These are phyloP conservation scores for Cryptocheilus praepositus DNA, from an alignment of 2,888 invertebrate genomes.

Conservation along the genomic window DNA sequence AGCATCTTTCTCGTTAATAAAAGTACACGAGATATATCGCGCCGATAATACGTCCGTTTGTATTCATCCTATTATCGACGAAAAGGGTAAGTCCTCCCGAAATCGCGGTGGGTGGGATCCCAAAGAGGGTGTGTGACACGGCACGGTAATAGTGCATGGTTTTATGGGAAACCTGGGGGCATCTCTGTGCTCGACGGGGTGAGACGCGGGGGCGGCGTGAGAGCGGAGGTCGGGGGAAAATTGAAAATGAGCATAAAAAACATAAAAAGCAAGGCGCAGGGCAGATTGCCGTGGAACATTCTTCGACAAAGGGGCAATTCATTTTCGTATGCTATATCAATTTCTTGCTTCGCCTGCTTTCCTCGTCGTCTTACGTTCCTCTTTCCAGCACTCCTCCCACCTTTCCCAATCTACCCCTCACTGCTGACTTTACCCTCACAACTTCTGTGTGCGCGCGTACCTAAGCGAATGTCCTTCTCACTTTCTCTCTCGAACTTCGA, in stretches of 20 bases:
- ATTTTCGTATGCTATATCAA: constrained; percentile 75
- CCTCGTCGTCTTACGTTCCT: constrained; percentile 45
- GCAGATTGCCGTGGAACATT: constrained; percentile 74
- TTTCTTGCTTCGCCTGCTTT: constrained; percentile 73
- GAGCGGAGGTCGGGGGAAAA: constrained; percentile 53
- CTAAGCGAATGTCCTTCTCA: too few relatives aligned
- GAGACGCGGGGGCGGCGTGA: constrained; percentile 47
- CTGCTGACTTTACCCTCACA: constrained; percentile 12
- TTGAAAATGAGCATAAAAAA: constrained; percentile 74
- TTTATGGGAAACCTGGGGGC: constrained; percentile 67
- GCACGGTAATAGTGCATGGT: constrained; percentile 68
- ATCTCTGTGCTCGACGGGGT: constrained; percentile 45
- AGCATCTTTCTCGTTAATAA: not conserved
- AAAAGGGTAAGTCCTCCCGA: constrained; percentile 44
- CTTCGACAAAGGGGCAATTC: constrained; percentile 73
- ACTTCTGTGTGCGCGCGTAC: too few relatives aligned
- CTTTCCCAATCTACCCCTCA: constrained; percentile 29
- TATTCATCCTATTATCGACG: constrained; percentile 65
- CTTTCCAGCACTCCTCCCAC: constrained; percentile 36
- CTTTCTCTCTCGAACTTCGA: not conserved
- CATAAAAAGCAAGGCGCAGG: constrained; percentile 68
- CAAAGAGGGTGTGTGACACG: constrained; percentile 45
- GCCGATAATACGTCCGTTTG: constrained; percentile 59
- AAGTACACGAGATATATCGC: constrained; percentile 13
- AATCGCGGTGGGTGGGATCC: constrained; percentile 28